Evolutionary conservation across 37 sponge, comb jelly and placozoan species (phyloP), one percentile per base, ranked within the genome.

Genomic region (Spongilla lacustris): DNA sequence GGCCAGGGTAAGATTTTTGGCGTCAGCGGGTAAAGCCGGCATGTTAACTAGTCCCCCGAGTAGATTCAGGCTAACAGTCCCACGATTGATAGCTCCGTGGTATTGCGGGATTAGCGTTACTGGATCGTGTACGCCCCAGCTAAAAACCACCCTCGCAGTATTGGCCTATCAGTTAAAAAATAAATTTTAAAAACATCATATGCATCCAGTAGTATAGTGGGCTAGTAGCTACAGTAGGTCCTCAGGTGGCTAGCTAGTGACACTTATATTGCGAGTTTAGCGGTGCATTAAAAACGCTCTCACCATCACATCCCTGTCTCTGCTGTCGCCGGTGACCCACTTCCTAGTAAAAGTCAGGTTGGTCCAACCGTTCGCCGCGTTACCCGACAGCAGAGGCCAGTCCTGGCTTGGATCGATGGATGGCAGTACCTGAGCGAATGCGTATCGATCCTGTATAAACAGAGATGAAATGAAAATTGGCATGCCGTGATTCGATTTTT

Each of bases 291-390:
- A n/a, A n/a, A n/a, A 17, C 19, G 58, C 21, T 58, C 32, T 36
- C 35, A 74, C 75, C 75, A 4, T 2, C 35, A 83, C 36, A 31
- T 72, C 67, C 25, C 46, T 49, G 37, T 75, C 77, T 50, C 36
- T 35, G 36, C n/a, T 66, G 78, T 89, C 89, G 31, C 89, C 73
- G 4, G 84, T 89, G 66, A 38, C 78, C 26, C 73, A 74, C 67
- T 77, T 30, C 21, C 89, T 49, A 68, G 38, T 48, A 34, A 88
- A 88, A 69, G 81, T 70, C 77, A 88, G 48, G 24, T 68, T 74
- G n/a, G 88, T 88, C 67, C 75, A 88, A 0, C 88, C 88, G 48
- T 75, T 71, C 23, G 68, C 79, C 48, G 69, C 84, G 14, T 48
- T 50, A 0, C 79, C 89, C n/a, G 49, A 26, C 14, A 77, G 48